Evolutionary conservation across 2,797 vertebrate species (phyloP), one percentile per base, ranked within the genome.

Genomic region (Cirrhinus molitorella): DNA sequence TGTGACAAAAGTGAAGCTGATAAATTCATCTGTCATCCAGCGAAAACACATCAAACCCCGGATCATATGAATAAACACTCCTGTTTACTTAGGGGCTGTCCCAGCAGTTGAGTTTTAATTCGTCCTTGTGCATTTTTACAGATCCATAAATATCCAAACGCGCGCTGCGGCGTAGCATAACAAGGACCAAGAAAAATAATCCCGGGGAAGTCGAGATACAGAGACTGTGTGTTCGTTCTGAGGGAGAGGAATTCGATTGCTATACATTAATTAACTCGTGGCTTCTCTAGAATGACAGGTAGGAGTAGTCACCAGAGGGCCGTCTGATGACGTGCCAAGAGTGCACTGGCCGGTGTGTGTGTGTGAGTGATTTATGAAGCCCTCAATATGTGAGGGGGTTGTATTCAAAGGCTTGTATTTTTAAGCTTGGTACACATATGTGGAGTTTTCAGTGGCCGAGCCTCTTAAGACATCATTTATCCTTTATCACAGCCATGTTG

Each of bases 241-340:
- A 94, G 92, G 91, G 37, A 90, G 92, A 93, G 87, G 92, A 92
- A 66, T 93, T 94, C 91, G 92, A 93, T 94, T 90, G 92, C 91
- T 90, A 83, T 83, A 94, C 93, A 94, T 95, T 94, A 94, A 95
- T 95, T 95, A 95, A 92, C 91, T 90, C 82, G 87, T 90, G 75
- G 90, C 90, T 80, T 88, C 80, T 90, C 91, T 88, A 91, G 93
- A 91, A 91, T 94, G 93, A 94, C 90, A 90, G 93, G 93, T 94
- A 92, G 90, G 91, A 91, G 90, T 40, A 89, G 92, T 92, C 93
- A 90, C 93, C 72, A 86, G 92, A 91, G 92, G 91, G 90, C 75
- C 40, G 90, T 91, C 89, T 92, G 92, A 93, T 92, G 87, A 88
- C n/a, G 75, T 88, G 93, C 94, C 94, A 95, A 93, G 86, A 92